phyloP scores from a whole-genome alignment of 2,888 invertebrate species.

The Ochropleura leucogaster region DNA sequence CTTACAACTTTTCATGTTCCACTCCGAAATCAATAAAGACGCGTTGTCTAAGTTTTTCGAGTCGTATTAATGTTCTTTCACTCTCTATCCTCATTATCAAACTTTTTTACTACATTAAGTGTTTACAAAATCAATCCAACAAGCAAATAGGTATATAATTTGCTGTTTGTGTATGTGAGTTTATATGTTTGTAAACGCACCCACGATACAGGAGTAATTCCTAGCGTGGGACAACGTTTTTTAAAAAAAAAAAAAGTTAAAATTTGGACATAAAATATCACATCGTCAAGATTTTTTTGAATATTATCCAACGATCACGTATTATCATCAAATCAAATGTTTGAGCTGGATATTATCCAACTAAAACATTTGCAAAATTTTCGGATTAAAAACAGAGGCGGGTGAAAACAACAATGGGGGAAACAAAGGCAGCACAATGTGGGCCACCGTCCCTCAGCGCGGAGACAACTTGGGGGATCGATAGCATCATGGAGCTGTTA shows the following conservation, averaged over 20 bases:
- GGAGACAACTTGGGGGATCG: slow-evolving; percentile 61
- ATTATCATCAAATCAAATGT: no score
- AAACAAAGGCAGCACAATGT: slow-evolving; percentile 48
- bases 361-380: not conserved
- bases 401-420: slow-evolving; percentile 12
- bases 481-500: slow-evolving; percentile 59
- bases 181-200: no score
- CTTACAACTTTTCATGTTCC: not conserved
- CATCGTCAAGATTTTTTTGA: not conserved
- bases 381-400: not conserved
- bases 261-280: not conserved
- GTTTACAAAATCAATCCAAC: not conserved
- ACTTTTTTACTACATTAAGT: not conserved
- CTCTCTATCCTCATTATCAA: no score
- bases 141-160: no score
- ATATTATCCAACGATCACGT: no score
- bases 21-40: not conserved
- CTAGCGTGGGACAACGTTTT: no score
- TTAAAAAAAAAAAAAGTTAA: no score
- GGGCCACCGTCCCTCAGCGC: slow-evolving; percentile 41
- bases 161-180: no score
- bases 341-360: no score
- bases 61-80: not conserved
- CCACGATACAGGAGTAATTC: no score
- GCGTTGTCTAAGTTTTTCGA: no score